Conservation (phyloP, 1,140 invertebrate genomes). For the Micrasema minimum region DNA sequence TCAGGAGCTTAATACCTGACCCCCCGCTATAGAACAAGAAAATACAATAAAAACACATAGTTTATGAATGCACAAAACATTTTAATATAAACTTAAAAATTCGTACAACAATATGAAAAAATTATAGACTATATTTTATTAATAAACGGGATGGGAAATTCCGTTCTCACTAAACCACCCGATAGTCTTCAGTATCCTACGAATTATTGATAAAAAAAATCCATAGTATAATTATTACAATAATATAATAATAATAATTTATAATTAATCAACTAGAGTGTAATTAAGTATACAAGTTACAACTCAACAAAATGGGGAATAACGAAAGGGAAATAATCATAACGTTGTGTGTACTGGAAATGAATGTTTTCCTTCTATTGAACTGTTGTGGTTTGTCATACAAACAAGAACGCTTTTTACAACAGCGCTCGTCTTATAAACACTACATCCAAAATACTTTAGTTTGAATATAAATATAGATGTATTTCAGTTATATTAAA, state of each 20-base stretch:
- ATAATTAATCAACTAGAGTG: conserved; percentile 16
- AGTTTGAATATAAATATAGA: conserved; percentile 55
- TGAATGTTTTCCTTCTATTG: not conserved
- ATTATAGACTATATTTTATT: conserved; percentile 78
- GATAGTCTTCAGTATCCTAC: conserved; percentile 52
- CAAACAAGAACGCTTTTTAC: conserved; percentile 41
- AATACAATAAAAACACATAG: conserved; percentile 18
- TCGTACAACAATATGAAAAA: conserved; percentile 83
- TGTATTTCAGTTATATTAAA: conserved; percentile 51
- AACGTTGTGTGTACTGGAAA: not conserved
- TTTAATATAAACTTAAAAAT: conserved; percentile 88
- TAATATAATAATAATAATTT: not conserved
- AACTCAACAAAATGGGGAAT: not conserved
- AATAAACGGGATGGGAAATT: conserved; percentile 72
- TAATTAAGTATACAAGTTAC: conserved; percentile 21
- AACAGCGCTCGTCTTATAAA: conserved; percentile 50
- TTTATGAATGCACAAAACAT: conserved; percentile 75
- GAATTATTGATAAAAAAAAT: conserved; percentile 51
- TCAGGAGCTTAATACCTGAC: no score
- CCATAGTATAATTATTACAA: conserved; percentile 46
- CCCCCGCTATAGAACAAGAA: no score
- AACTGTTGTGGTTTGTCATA: not conserved
- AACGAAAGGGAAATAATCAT: not conserved
- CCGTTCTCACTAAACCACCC: conserved; percentile 68
- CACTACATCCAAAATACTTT: conserved; percentile 54